These are phyloP conservation scores for Phoenoteleia sp. DNA, from an alignment of 2,888 invertebrate species.

Conservation along the genomic window DNA sequence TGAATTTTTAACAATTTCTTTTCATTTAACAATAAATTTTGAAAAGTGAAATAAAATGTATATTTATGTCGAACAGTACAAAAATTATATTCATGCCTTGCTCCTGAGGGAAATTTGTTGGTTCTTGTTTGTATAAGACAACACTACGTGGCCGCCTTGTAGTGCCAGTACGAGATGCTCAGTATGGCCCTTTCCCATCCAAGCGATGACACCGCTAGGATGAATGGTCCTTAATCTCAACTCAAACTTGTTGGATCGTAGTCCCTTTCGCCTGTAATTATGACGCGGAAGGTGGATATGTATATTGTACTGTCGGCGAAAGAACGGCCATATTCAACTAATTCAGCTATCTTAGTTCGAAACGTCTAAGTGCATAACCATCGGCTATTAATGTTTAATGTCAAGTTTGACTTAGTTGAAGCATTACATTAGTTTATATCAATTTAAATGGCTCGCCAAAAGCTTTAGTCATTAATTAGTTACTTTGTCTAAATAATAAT, in stretches of 20 bases:
- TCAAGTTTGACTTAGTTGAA: slow-evolving; percentile 27
- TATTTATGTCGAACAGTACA: slow-evolving; percentile 13
- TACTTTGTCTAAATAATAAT: too few species aligned
- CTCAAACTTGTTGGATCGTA: slow-evolving; percentile 85
- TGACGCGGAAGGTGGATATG: slow-evolving; percentile 43
- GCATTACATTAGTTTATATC: slow-evolving; percentile 37
- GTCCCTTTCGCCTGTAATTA: slow-evolving; percentile 82
- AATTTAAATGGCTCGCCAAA: slow-evolving; percentile 21
- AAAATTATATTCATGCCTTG: slow-evolving; percentile 78
- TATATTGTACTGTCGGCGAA: slow-evolving; percentile 25
- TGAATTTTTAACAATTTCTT: too few species aligned
- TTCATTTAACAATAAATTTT: too few species aligned
- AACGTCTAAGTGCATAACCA: slow-evolving; percentile 29
- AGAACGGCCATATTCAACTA: slow-evolving; percentile 32
- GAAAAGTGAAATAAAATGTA: slow-evolving; percentile 25
- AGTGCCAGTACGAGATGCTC: slow-evolving; percentile 83
- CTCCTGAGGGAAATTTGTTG: slow-evolving; percentile 83
- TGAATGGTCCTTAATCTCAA: slow-evolving; percentile 83
- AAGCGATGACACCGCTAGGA: slow-evolving; percentile 84
- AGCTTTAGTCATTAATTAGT: too few species aligned
- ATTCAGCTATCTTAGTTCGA: slow-evolving; percentile 27
- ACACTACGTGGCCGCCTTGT: slow-evolving; percentile 83
- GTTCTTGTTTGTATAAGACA: slow-evolving; percentile 83
- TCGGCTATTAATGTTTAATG: slow-evolving; percentile 45
- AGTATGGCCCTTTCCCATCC: slow-evolving; percentile 84